phyloP scores from a whole-genome alignment of 2,888 invertebrate genomes.

The Oeneis ivallda region DNA sequence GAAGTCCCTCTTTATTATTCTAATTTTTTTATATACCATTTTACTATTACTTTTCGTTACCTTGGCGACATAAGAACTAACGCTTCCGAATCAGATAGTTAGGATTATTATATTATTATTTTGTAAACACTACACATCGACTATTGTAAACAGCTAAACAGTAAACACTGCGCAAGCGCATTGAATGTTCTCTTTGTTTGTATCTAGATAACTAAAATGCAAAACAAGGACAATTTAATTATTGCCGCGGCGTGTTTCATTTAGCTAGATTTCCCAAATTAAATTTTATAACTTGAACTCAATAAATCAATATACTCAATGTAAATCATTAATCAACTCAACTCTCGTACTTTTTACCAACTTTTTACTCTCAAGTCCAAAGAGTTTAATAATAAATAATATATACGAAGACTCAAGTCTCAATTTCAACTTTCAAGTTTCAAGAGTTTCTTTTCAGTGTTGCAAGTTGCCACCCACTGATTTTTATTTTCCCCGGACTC shows the following conservation, averaged over 20 bases:
- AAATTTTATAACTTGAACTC: not conserved
- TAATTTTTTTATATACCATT: conserved; percentile 28
- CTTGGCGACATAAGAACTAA: not conserved
- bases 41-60: not conserved
- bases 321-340: too few species aligned
- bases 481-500: too few species aligned
- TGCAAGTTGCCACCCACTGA: too few species aligned
- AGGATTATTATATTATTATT: not conserved
- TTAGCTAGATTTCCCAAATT: not conserved
- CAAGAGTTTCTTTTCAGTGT: too few species aligned
- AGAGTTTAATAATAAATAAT: too few species aligned
- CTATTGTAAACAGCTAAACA: not conserved
- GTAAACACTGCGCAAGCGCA: not conserved
- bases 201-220: not conserved
- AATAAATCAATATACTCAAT: too few species aligned
- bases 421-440: too few species aligned
- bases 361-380: too few species aligned
- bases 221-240: conserved; percentile 1
- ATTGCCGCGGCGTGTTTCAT: not conserved
- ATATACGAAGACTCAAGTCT: too few species aligned
- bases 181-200: not conserved
- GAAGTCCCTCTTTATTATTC: conserved; percentile 12
- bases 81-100: too few species aligned
- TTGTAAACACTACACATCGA: conserved; percentile 1
- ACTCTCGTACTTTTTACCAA: too few species aligned